Evolutionary conservation across 2,888 invertebrate species (phyloP), one percentile per base, ranked within the genome.

Genomic region (Galerucella pusilla): DNA sequence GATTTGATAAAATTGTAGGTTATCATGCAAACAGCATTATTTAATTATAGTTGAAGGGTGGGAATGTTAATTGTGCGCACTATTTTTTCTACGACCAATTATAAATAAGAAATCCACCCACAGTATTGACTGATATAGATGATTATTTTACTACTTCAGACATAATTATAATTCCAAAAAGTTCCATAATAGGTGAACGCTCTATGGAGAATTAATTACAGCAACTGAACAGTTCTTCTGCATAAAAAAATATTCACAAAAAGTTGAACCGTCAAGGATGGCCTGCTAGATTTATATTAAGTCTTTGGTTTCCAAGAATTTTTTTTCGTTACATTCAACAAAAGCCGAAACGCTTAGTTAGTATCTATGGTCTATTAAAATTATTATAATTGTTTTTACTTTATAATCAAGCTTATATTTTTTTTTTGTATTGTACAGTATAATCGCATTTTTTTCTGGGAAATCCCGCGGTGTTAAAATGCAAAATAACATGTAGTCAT

Each of bases 391-490:
- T 61, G 28, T 35, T 61, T 28, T 35, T 61, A 28, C 14, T 35
- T 7, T 28, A n/a, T n/a, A 61, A 61, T 61, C 6, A 35, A 35
- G 10, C 20, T 20, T 9, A 61, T 1, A 49, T n/a, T 25, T 60
- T 28, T 61, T 61, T 61, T 61, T 28, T 61, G 61, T 35, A 6
- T 61, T 14, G 11, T 16, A 28, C 10, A 35, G 35, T 16, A 61
- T 28, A 60, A 25, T 28, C 25, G 25, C 60, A 28, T 60, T 61
- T 61, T n/a, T 61, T 61, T 61, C 61, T 61, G 61, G 61, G 61
- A 61, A 61, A 35, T 61, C 61, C 61, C 28, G n/a, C 28, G n/a
- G 1, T 61, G 12, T 61, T 14, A 57, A 57, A 10, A 10, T 57
- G 10, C 16, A 57, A 57, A 57, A 57, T 20, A 57, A 57, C 10